phyloP scores from a whole-genome alignment of 1,140 invertebrate genomes.

The Yoshiicerus persimilis region DNA sequence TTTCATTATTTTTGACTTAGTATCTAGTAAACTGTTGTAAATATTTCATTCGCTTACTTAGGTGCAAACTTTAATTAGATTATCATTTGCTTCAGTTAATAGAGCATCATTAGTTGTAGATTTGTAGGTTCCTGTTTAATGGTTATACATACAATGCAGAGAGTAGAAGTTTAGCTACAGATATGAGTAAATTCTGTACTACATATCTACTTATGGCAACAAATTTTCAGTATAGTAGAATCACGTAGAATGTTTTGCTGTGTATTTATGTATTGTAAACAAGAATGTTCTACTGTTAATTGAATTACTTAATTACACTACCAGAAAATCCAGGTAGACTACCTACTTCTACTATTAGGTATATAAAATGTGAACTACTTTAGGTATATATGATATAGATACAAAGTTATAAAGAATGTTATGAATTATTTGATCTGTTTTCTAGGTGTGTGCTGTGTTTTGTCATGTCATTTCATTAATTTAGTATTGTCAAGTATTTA shows the following conservation, averaged over 20 bases:
- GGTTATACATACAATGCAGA: neutral
- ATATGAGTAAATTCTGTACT: neutral
- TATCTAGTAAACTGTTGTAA: neutral
- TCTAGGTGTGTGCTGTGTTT: neutral
- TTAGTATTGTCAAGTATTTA: neutral
- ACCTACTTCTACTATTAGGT: too few species aligned
- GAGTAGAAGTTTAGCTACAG: neutral
- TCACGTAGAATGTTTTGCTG: neutral
- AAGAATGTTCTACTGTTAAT: too few species aligned
- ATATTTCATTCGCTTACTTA: neutral
- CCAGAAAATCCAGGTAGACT: neutral
- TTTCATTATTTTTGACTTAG: neutral
- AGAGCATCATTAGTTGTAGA: neutral
- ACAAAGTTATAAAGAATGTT: neutral
- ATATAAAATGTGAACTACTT: too few species aligned
- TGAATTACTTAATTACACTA: neutral
- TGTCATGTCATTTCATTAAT: neutral
- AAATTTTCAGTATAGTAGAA: neutral
- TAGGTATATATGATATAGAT: neutral
- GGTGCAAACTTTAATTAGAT: neutral
- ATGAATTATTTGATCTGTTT: neutral
- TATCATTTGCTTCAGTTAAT: neutral
- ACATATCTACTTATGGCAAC: neutral
- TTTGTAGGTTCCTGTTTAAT: neutral
- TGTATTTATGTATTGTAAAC: neutral